A percentile compares a stretch with the other conserved stretches of the same genome.
Conservation (phyloP, 2,888 invertebrate species). For the Pharmacophagus antenor region DNA sequence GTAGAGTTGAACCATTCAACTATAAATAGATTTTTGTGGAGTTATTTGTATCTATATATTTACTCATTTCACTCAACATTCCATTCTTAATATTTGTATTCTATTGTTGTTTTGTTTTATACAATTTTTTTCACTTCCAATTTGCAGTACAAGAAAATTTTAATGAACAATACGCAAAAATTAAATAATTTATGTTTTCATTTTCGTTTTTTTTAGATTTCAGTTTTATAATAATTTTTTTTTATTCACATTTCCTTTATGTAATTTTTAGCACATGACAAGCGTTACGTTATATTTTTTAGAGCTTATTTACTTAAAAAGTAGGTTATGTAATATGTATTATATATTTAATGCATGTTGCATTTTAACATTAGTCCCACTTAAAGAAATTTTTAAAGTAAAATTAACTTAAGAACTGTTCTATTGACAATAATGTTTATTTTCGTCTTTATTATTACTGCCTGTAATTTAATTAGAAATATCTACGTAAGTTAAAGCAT, state of each 20-base stretch:
- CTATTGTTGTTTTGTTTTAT: background rate
- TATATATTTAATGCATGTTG: constrained; percentile 24
- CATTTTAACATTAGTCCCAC: constrained; percentile 41
- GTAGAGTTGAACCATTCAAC: background rate
- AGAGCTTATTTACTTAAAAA: constrained; percentile 13
- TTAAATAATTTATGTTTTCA: too few species aligned
- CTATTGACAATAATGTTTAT: constrained; percentile 44
- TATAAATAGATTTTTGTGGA: background rate
- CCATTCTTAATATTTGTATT: constrained; percentile 2
- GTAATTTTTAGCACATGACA: background rate
- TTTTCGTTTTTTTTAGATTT: background rate
- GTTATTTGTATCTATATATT: constrained; percentile 19
- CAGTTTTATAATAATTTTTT: background rate
- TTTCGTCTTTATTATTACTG: constrained; percentile 37
- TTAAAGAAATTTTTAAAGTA: constrained; percentile 37
- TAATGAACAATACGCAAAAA: background rate
- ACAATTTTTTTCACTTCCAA: background rate
- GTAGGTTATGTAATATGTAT: too few species aligned
- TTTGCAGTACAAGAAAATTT: background rate
- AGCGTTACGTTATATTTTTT: constrained; percentile 10
- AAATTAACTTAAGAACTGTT: constrained; percentile 32
- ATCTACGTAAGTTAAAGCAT: constrained; percentile 63
- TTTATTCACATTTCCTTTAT: background rate
- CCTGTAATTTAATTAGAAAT: constrained; percentile 40
- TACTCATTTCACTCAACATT: constrained; percentile 23